Evolutionary conservation across 2,113 vertebrate genomes (phyloP).

Genomic region (Trogon surrucura): DNA sequence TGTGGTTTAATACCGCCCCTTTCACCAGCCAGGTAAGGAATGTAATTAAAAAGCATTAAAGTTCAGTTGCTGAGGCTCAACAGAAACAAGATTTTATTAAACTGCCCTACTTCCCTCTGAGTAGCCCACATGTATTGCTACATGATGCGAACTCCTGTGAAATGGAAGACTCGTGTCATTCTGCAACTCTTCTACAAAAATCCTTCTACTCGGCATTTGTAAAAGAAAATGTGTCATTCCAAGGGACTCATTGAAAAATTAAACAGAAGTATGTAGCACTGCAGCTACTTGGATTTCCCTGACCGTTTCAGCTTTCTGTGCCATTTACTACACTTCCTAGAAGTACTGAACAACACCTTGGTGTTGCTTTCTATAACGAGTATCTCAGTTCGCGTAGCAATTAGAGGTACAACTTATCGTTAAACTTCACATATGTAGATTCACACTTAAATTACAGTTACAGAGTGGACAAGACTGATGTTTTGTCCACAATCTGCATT

Average conservation of each 20-base stretch:
- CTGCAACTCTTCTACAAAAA: not conserved
- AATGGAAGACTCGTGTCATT: not conserved
- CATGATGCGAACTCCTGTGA: not conserved
- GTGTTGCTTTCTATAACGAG: not conserved
- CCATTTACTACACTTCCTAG: not conserved
- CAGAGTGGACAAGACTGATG: not conserved
- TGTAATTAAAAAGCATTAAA: slow-evolving; percentile 41
- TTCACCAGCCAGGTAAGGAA: slow-evolving; percentile 33
- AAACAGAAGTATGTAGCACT: not conserved
- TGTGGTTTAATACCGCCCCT: slow-evolving; percentile 15
- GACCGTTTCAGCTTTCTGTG: fast-evolving
- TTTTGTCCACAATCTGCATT: not conserved
- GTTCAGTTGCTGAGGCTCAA: slow-evolving; percentile 16
- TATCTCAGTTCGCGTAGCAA: not conserved
- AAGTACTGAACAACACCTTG: not conserved
- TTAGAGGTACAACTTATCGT: not conserved
- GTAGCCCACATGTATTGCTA: not conserved
- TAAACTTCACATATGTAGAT: not conserved
- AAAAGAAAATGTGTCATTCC: not conserved
- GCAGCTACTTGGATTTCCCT: not conserved
- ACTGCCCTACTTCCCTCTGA: not conserved
- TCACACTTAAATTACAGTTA: not conserved
- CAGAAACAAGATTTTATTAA: not conserved
- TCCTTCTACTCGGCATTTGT: not conserved
- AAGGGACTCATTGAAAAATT: not conserved